Base-by-base conservation (phyloP, 1,140 invertebrate species). In the Zaprionus nigranus region DNA sequence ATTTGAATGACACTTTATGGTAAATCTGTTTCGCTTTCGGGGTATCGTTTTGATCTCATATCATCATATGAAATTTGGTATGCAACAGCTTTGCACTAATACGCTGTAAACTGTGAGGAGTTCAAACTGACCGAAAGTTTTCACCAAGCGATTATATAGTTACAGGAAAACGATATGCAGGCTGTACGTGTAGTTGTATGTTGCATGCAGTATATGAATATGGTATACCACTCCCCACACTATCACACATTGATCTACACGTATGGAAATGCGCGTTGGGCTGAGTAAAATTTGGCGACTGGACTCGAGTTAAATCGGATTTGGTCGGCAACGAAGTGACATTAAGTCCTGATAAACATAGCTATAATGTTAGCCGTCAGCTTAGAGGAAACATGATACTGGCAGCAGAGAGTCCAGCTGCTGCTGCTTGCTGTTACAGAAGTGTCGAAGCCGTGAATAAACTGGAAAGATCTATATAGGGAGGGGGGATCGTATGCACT, bases 371-470 rank as follows among this genome's bases (percentile, higher is more conserved):
- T 51, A 12, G 20, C n/a, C 3, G 20, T 51, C 46, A 51, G 46
- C 46, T 51, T 24, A 51, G 46, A 13, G 46, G 46, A 51, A 51
- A 51, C 11, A 51, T 51, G 46, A 51, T 51, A 51, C n/a, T 13
- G 11, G 46, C 20, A 11, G 46, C 20, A 46, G n/a, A 2, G 4
- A 5, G 6, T 40, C 15, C 15, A n/a, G n/a, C n/a, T n/a, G 15
- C 38, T n/a, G 13, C 13, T n/a, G 38, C 15, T 40, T 6, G 38
- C 15, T 40, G 40, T 17, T 46, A 17, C 40, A 46, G 40, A 46
- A 46, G 40, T 46, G 40, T 46, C 40, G 40, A 46, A 43, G 40
- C 40, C 15, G 15, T 43, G 40, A 43, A 43, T 43, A 43, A 43
- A 43, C 40, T 43, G 40, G 40, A 43, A 43, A 43, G 15, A 43